Percentiles rank a stretch among this genome's conserved stretches.
These are phyloP conservation scores for Setophaga kirtlandii DNA, from an alignment of 2,113 vertebrate genomes.

Conservation along the genomic window DNA sequence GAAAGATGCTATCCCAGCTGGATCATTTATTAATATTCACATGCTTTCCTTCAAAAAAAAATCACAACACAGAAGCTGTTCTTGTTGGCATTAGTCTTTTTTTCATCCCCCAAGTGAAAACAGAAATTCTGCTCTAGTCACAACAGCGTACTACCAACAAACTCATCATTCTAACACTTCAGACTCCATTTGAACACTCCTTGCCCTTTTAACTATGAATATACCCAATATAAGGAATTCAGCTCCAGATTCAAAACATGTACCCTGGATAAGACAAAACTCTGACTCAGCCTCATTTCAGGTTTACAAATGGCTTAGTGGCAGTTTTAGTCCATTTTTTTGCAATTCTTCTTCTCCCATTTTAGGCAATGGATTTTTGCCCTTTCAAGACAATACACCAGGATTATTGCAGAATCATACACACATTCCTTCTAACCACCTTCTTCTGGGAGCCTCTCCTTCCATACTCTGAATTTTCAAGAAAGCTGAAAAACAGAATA, in stretches of 20 bases:
- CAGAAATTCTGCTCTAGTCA: neutral
- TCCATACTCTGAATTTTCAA: neutral
- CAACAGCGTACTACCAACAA: neutral
- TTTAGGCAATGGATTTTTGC: neutral
- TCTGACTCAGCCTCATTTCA: neutral
- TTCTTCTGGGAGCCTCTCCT: neutral
- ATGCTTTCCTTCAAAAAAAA: neutral
- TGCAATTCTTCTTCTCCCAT: neutral
- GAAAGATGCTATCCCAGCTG: neutral
- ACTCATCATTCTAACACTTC: neutral
- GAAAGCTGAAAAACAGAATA: neutral
- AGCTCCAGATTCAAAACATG: neutral
- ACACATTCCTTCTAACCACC: neutral
- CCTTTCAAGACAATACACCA: neutral
- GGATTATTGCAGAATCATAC: neutral
- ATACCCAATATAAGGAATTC: neutral
- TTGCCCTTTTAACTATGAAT: neutral
- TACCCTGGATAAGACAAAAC: neutral
- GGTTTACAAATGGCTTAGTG: neutral
- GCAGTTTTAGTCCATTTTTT: neutral
- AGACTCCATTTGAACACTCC: neutral
- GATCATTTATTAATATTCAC: slow-evolving; percentile 31
- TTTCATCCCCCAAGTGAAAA: neutral
- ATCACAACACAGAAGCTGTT: neutral
- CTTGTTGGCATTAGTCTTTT: neutral